Percentiles rank a stretch among this genome's conserved stretches.
phyloP scores from a whole-genome alignment of 2,888 invertebrate species.

The Cynaeus angustus region DNA sequence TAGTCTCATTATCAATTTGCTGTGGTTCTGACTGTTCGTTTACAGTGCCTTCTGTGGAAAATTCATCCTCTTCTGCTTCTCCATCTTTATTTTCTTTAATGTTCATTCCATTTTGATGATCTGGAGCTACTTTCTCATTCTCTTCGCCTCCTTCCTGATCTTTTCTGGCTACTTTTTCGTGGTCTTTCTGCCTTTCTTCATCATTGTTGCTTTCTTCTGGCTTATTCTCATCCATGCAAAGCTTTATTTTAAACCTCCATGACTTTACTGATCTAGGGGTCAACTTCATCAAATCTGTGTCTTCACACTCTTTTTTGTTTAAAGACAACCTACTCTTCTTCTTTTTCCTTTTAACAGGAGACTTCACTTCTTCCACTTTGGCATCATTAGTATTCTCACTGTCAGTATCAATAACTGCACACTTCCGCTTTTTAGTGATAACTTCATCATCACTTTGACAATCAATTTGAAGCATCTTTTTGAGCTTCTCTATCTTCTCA shows the following conservation, averaged over 20 bases:
- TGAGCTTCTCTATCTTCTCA: slow-evolving; percentile 76
- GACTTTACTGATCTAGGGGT: slow-evolving; percentile 45
- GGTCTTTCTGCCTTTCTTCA: slow-evolving; percentile 10
- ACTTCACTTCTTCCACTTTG: slow-evolving; percentile 50
- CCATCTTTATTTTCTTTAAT: too few relatives aligned
- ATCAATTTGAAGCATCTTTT: slow-evolving; percentile 70
- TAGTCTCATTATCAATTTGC: too few relatives aligned
- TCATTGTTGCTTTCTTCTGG: slow-evolving; percentile 46
- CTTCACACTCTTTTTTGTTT: slow-evolving; percentile 1
- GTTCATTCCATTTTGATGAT: too few relatives aligned
- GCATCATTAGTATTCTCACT: slow-evolving; percentile 35
- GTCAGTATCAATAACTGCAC: slow-evolving; percentile 38
- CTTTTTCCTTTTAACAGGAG: slow-evolving; percentile 67
- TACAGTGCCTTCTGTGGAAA: too few relatives aligned
- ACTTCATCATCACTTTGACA: slow-evolving; percentile 54
- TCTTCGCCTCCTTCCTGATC: not conserved
- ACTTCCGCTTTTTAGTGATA: slow-evolving; percentile 47
- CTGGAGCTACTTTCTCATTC: too few relatives aligned
- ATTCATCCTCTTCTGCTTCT: too few relatives aligned
- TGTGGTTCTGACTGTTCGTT: not conserved
- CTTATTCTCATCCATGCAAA: slow-evolving; percentile 46
- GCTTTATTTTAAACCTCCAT: slow-evolving; percentile 58
- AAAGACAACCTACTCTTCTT: slow-evolving; percentile 58
- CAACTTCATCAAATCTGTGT: not conserved
- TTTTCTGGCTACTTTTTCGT: not conserved